Conservation (phyloP, 1,140 invertebrate species). For the Hyposmocoma kahamanoa region DNA sequence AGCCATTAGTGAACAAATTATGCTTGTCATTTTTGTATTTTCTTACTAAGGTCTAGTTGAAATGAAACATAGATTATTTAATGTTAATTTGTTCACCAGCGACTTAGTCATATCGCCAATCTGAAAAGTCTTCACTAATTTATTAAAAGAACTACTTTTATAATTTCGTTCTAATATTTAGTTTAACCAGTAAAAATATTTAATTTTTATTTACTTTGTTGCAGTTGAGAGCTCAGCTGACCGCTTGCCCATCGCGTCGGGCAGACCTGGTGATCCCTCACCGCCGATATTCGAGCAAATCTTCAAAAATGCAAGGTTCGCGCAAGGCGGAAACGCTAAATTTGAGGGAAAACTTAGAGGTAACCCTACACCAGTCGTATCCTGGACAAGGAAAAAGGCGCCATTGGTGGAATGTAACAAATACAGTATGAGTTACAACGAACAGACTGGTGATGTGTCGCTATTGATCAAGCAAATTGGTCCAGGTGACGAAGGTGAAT, state of each 20-base stretch:
- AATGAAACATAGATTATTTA: no score
- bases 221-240: slow-evolving; percentile 65
- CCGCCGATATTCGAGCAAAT: slow-evolving; percentile 95
- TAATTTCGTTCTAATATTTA: no score
- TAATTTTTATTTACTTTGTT: slow-evolving; percentile 37
- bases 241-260: slow-evolving; percentile 61
- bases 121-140: no score
- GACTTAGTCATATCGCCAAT: no score
- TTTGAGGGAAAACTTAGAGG: slow-evolving; percentile 94
- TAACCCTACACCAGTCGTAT: slow-evolving; percentile 93
- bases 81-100: no score
- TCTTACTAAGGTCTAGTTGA: no score
- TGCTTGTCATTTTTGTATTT: no score
- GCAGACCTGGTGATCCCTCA: slow-evolving; percentile 79
- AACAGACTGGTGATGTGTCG: slow-evolving; percentile 88
- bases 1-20: no score
- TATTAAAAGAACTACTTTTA: no score
- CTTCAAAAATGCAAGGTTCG: slow-evolving; percentile 94
- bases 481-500: slow-evolving; percentile 96
- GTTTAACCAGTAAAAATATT: no score
- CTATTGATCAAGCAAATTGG: slow-evolving; percentile 93
- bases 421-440: slow-evolving; percentile 91
- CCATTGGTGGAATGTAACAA: slow-evolving; percentile 87
- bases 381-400: slow-evolving; percentile 94
- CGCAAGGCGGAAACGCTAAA: slow-evolving; percentile 92